Evolutionary conservation across 2,797 vertebrate genomes (phyloP), one percentile per base, ranked within the genome.

Genomic region (Sebastes ruberrimus): DNA sequence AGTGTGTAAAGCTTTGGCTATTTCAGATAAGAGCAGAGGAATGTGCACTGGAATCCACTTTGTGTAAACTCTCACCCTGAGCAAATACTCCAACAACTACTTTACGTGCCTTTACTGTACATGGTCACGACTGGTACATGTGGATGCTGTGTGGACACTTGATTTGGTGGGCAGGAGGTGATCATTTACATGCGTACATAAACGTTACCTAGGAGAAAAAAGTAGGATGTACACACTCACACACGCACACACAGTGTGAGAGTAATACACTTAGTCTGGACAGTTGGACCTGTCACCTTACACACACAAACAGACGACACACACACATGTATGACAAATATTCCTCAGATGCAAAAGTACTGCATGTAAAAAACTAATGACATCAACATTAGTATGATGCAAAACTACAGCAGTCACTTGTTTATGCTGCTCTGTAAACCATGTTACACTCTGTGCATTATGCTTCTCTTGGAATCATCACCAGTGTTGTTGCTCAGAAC

Each of bases 211-310:
- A 8, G 9, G 16, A 64, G 25, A 22, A 28, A 59, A 49, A 14
- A 71, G 18, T 4, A 77, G 23, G 57, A 13, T 53, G 30, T 7
- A 25, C 7, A 38, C n/a, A 55, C 28, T 57, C 67, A 57, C 20
- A n/a, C 5, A 64, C 30, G 0, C 30, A 30, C 30, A 30, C 30
- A 30, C 30, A 30, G 23, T 32, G 71, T 60, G 53, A 14, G 10
- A 67, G 68, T 85, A 79, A 84, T 81, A 69, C 79, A 49, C 75
- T 83, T 83, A 86, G 55, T 62, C 46, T 76, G 63, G 60, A 63
- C 73, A 74, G 74, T 61, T 22, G 35, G 55, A 59, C 16, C 59
- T n/a, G 57, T 69, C 32, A 25, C 46, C 10, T 28, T 30, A 62
- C 46, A 63, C 6, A 42, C 63, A 60, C 33, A 67, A 13, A 2